Base-by-base conservation (phyloP, 2,113 vertebrate genomes). In the Myocastor coypus region DNA sequence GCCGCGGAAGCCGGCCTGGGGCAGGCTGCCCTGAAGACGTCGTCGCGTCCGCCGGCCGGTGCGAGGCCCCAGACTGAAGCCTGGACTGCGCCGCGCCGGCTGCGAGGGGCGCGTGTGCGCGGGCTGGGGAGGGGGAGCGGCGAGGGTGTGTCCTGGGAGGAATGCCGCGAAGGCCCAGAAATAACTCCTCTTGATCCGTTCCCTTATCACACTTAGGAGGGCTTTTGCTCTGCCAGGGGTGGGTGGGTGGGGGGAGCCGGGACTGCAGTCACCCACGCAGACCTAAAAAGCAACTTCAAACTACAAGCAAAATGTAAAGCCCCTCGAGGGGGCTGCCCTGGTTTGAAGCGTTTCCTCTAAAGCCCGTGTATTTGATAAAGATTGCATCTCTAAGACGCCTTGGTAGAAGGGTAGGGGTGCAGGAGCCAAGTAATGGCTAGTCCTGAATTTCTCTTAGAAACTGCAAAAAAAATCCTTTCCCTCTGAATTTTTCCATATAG, bases 131-230 rank as follows among this genome's bases (percentile, higher is more conserved):
- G 97, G 98, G 98, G 94, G 97, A 92, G 95, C 68, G 97, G 91
- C 73, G 96, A 82, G 98, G 98, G 98, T 98, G 98, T 98, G 98
- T 98, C 98, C 97, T 95, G 97, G 93, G 97, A 95, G 98, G 98
- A 98, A 98, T 97, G 98, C 97, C 73, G 96, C 88, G 73, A 87
- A 84, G 83, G 97, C 97, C 98, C 98, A 97, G 98, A 98, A 98
- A 98, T 98, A 98, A 98, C 97, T 97, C 96, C 97, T 94, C 93
- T 95, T 85, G 22, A 97, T 92, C 97, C 92, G 30, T 59, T 86
- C 46, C 52, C 91, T 95, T 71, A 96, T 95, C 82, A 0, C 89
- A 3, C 46, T 28, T 30, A 24, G 37, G 0, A 3, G 94, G 81
- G 66, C 66, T 93, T 78, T 12, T 61, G 93, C 92, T 88, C 73